phyloP scores from a whole-genome alignment of 2,113 vertebrate genomes.

The Lates calcarifer region DNA sequence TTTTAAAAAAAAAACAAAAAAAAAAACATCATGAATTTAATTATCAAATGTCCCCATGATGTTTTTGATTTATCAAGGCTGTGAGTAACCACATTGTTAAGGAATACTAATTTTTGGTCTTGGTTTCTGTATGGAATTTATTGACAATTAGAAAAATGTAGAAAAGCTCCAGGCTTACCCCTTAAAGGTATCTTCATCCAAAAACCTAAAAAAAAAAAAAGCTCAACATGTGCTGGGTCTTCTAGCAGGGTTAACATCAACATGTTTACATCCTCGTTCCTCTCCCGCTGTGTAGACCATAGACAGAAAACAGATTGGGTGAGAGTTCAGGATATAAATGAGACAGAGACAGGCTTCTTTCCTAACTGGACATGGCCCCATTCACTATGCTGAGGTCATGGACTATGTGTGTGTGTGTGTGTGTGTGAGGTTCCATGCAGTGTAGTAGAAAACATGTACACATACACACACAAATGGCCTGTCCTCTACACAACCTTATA shows the following conservation, averaged over 20 bases:
- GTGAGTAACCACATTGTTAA: not conserved
- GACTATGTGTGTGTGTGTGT: slow-evolving; percentile 14
- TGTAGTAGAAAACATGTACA: too few species aligned
- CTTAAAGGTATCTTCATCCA: not conserved
- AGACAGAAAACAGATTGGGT: slow-evolving; percentile 42
- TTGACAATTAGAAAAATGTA: not conserved
- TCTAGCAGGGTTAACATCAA: not conserved
- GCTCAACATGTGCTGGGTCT: too few species aligned
- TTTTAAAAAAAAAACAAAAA: too few species aligned
- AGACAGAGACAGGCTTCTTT: slow-evolving; percentile 43
- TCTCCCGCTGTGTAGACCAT: not conserved
- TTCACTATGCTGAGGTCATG: slow-evolving; percentile 39
- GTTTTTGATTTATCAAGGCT: not conserved
- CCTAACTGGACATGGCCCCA: slow-evolving; percentile 47
- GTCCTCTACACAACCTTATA: slow-evolving; percentile 13
- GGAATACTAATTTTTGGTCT: too few species aligned
- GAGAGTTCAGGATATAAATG: slow-evolving; percentile 68
- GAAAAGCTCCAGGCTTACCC: not conserved
- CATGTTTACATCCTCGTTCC: slow-evolving; percentile 18
- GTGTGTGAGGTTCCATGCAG: too few species aligned
- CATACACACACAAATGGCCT: slow-evolving; percentile 27
- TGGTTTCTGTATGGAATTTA: too few species aligned
- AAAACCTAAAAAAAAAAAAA: not conserved
- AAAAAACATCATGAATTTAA: not conserved
- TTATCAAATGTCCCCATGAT: not conserved